phyloP scores from a whole-genome alignment of 2,113 vertebrate genomes.

The Hoplias malabaricus region DNA sequence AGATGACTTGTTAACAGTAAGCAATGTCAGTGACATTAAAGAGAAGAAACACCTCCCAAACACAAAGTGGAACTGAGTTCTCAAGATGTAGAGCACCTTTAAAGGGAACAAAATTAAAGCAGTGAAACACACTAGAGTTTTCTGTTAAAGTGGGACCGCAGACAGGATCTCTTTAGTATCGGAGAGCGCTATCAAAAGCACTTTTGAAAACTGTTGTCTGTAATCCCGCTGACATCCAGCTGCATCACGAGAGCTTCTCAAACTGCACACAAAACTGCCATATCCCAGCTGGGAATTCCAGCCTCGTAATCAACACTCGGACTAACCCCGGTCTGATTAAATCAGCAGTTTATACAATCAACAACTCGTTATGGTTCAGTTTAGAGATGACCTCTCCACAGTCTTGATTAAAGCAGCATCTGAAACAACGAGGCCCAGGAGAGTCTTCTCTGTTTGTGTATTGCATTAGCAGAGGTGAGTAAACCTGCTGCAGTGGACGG shows the following conservation, averaged over 20 bases:
- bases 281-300: background rate
- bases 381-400: background rate
- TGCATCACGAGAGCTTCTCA: background rate
- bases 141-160: background rate
- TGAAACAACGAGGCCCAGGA: background rate
- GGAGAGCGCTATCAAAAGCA: conserved; percentile 14
- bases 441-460: background rate
- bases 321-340: background rate
- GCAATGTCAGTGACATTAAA: conserved; percentile 5
- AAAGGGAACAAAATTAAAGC: background rate
- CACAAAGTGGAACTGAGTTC: background rate
- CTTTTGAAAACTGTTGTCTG: conserved; percentile 5
- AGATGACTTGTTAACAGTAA: background rate
- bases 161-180: background rate
- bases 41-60: background rate
- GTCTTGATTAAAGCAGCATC: background rate
- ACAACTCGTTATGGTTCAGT: background rate
- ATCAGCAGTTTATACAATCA: background rate
- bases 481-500: no score
- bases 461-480: background rate
- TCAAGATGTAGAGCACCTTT: background rate
- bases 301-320: background rate
- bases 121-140: background rate
- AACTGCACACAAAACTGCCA: background rate
- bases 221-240: background rate